A percentile compares a stretch with the other conserved stretches of the same genome.
Evolutionary conservation across 2,888 invertebrate genomes (phyloP).

Genomic region (Drosophila testacea): DNA sequence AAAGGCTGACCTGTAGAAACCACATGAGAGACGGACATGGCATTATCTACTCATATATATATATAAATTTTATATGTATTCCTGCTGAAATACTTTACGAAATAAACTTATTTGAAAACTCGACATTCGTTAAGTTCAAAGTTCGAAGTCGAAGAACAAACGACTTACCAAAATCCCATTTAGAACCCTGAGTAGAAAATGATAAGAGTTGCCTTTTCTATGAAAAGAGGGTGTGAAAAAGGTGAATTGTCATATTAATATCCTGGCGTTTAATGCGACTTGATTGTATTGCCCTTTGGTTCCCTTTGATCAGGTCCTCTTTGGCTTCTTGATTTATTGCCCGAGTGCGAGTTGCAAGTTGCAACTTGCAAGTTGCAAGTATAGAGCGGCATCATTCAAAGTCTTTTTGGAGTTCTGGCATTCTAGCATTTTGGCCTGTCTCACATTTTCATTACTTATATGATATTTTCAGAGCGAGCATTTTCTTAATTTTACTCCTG

Average conservation of each 20-base stretch:
- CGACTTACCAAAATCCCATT: no score
- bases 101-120: no score
- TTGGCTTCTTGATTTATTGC: conserved; percentile 62
- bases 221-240: background rate
- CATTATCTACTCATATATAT: no score
- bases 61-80: no score
- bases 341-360: conserved; percentile 18
- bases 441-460: conserved; percentile 64
- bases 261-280: conserved; percentile 57
- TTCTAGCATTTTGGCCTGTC: conserved; percentile 2
- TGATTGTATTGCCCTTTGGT: conserved; percentile 48
- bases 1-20: no score
- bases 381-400: conserved; percentile 27
- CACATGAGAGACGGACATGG: no score
- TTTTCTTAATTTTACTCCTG: conserved; percentile 60
- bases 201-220: background rate
- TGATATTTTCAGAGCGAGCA: conserved; percentile 33
- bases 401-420: background rate
- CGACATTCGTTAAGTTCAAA: no score
- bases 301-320: conserved; percentile 1
- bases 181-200: background rate
- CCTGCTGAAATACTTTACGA: no score
- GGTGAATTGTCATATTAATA: conserved; percentile 52
- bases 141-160: no score
- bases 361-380: background rate